Percentiles rank a stretch among this genome's conserved stretches.
phyloP scores from a whole-genome alignment of 2,888 invertebrate genomes.

The Onthophagus sagittarius region DNA sequence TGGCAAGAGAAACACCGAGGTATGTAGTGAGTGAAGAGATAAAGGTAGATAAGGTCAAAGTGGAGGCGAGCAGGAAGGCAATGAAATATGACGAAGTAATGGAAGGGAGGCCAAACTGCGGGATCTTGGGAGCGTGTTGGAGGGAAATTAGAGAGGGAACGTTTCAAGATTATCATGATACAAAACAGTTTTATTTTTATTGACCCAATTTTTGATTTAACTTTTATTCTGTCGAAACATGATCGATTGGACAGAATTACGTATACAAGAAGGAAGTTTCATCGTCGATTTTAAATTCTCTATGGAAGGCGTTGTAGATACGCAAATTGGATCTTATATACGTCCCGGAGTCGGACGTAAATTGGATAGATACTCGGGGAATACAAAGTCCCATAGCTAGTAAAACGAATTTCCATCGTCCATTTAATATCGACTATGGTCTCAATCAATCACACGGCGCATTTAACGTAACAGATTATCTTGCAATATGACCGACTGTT shows the following conservation, averaged over 20 bases:
- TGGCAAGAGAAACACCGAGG: too few species aligned
- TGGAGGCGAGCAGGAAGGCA: too few species aligned
- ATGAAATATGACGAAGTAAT: too few species aligned
- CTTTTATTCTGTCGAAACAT: not conserved
- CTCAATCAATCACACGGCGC: not conserved
- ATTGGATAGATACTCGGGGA: not conserved
- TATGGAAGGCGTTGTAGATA: not conserved
- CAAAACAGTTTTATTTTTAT: too few species aligned
- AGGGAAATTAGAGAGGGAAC: too few species aligned
- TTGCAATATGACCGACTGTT: not conserved
- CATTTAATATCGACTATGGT: not conserved
- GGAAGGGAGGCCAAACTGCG: too few species aligned
- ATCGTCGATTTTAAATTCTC: not conserved
- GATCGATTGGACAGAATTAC: not conserved
- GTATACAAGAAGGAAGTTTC: not conserved
- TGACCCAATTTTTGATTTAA: too few species aligned
- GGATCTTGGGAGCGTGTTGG: too few species aligned
- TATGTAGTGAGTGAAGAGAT: too few species aligned
- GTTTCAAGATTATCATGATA: too few species aligned
- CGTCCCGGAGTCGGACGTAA: not conserved
- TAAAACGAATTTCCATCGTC: not conserved
- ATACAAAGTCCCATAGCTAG: not conserved
- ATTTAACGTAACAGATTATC: not conserved
- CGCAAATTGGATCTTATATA: not conserved
- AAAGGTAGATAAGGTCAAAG: too few species aligned